Evolutionary conservation across 2,888 invertebrate species (phyloP).

Genomic region (Drosophila bunnanda): DNA sequence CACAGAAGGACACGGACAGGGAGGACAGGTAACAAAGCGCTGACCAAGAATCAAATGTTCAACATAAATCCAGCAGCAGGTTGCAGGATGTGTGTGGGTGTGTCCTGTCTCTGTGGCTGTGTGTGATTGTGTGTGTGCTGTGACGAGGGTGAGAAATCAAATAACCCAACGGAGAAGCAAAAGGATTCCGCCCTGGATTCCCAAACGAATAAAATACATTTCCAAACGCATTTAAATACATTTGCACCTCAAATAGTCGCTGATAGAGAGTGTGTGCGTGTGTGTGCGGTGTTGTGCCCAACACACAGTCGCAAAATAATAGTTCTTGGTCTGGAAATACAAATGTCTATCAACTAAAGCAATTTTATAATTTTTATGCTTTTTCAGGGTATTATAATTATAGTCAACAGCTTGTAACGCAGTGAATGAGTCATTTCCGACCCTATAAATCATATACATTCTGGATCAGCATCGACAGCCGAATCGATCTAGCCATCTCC

Average conservation of each 20-base stretch:
- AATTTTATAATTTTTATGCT: not conserved
- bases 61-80: slow-evolving; percentile 32
- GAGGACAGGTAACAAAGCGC: slow-evolving; percentile 44
- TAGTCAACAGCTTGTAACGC: no score
- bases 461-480: no score
- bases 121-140: not conserved
- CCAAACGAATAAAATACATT: slow-evolving; percentile 49
- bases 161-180: slow-evolving; percentile 29
- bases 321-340: not conserved
- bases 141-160: slow-evolving; percentile 32
- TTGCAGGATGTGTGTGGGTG: not conserved
- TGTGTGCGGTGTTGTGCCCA: not conserved
- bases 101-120: not conserved
- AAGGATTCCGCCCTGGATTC: slow-evolving; percentile 42
- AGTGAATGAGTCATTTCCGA: no score
- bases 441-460: no score
- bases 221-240: slow-evolving; percentile 51
- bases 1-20: not conserved
- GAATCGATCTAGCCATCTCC: no score
- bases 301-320: not conserved
- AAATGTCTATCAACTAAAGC: not conserved
- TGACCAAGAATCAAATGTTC: slow-evolving; percentile 43
- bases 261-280: not conserved
- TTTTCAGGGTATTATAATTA: no score
- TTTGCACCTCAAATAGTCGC: slow-evolving; percentile 33